phyloP scores from a whole-genome alignment of 2,888 invertebrate genomes.

The Platynereis dumerilii region DNA sequence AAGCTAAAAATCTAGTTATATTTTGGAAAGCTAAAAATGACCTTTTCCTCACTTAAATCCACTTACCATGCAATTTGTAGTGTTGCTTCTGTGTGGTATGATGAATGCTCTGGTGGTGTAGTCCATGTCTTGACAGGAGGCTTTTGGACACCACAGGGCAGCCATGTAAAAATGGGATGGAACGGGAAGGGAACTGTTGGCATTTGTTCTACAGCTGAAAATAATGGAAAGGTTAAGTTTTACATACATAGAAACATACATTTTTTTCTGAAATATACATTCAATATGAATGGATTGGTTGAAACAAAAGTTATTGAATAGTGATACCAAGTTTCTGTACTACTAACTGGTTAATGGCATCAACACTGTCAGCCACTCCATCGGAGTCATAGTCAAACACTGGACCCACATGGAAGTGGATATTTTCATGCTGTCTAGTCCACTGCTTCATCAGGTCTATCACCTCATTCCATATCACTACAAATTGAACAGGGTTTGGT shows the following conservation, averaged over 20 bases:
- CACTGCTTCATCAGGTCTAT: conserved; percentile 45
- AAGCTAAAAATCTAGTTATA: too few relatives aligned
- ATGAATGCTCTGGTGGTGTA: conserved; percentile 31
- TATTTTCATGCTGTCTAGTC: conserved; percentile 33
- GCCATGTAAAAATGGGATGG: conserved; percentile 49
- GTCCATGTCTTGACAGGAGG: conserved; percentile 21
- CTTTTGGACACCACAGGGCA: conserved; percentile 37
- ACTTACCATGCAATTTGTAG: conserved; percentile 34
- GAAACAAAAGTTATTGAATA: neutral
- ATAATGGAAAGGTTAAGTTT: neutral
- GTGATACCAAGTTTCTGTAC: too few relatives aligned
- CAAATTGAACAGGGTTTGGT: too few relatives aligned
- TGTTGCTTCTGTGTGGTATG: conserved; percentile 21
- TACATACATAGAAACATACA: neutral
- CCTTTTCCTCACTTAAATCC: too few relatives aligned
- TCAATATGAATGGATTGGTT: neutral
- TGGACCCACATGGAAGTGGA: conserved; percentile 47
- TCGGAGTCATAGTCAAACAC: conserved; percentile 51
- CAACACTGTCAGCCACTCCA: conserved; percentile 41
- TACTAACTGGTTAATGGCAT: neutral
- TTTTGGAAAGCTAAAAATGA: too few relatives aligned
- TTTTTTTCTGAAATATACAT: neutral
- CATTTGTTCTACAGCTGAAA: conserved; percentile 13
- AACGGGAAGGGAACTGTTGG: conserved; percentile 24
- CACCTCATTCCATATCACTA: conserved; percentile 49